Conservation (phyloP, 2,113 vertebrate genomes). For the Leucosticte australis region DNA sequence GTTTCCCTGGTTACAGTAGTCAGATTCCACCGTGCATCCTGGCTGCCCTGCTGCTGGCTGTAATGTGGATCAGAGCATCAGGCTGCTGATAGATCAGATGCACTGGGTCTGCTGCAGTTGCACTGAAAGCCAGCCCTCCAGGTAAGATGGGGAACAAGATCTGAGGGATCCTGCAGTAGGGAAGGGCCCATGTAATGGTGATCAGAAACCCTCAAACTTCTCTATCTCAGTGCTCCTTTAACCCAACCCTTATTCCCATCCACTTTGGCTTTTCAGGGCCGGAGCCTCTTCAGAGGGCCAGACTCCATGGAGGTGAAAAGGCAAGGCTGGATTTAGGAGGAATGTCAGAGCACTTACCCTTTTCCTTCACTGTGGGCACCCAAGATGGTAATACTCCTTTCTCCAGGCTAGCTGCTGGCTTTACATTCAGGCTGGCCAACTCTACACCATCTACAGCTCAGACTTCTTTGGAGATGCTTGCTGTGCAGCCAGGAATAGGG, state of each 20-base stretch:
- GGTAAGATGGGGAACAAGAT: rapidly evolving
- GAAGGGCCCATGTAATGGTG: not conserved
- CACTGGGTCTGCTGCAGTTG: not conserved
- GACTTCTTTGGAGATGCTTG: not conserved
- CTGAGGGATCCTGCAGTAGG: not conserved
- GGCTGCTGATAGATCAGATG: not conserved
- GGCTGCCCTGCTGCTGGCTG: not conserved
- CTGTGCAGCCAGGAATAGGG: not conserved
- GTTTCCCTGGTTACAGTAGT: not conserved
- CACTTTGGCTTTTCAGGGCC: not conserved
- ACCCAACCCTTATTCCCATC: not conserved
- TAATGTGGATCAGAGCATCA: not conserved
- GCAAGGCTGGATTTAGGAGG: not conserved
- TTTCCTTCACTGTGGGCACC: not conserved
- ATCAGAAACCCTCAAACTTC: not conserved
- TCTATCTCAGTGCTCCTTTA: not conserved
- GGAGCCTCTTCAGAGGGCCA: not conserved
- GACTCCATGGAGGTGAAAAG: not conserved
- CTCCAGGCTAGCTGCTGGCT: not conserved
- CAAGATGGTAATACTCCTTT: not conserved
- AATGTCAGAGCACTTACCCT: conserved; percentile 5
- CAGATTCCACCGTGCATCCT: not conserved
- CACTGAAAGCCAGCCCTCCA: not conserved
- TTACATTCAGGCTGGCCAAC: not conserved
- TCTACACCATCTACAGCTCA: not conserved